Conservation (phyloP, 2,888 invertebrate species). For the Saturnia japonica region DNA sequence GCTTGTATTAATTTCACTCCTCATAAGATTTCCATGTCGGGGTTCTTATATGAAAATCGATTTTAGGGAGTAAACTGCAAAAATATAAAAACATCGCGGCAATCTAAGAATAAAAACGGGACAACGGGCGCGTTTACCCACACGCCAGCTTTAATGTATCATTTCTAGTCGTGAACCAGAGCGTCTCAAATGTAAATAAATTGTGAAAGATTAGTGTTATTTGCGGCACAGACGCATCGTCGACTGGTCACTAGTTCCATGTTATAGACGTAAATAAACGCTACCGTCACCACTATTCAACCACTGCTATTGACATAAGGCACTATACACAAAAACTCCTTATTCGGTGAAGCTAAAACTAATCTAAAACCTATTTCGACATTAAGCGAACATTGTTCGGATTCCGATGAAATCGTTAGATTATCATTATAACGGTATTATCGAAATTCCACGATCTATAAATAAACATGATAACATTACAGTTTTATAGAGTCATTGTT, state of each 20-base stretch:
- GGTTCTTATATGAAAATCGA: too few relatives aligned
- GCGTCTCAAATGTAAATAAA: conserved; percentile 28
- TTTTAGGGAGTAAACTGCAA: too few relatives aligned
- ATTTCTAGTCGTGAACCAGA: conserved; percentile 26
- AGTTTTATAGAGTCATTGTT: not conserved
- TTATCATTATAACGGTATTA: not conserved
- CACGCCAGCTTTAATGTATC: conserved; percentile 22
- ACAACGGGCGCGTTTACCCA: not conserved
- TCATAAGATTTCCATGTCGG: too few relatives aligned
- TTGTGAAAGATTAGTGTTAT: conserved; percentile 35
- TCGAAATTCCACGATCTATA: not conserved
- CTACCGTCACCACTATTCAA: conserved; percentile 55
- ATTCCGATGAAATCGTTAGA: not conserved
- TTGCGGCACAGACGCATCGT: conserved; percentile 36
- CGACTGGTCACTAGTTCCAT: conserved; percentile 24
- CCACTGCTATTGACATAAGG: conserved; percentile 46
- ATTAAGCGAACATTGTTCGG: not conserved
- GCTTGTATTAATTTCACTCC: too few relatives aligned
- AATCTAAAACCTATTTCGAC: too few relatives aligned
- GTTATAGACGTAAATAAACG: conserved; percentile 50
- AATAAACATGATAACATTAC: not conserved
- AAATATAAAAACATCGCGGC: too few relatives aligned
- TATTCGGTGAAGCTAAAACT: not conserved
- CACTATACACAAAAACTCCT: conserved; percentile 19
- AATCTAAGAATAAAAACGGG: not conserved